Base-by-base conservation (phyloP, 2,113 vertebrate species). In the Formicarius rufipectus region DNA sequence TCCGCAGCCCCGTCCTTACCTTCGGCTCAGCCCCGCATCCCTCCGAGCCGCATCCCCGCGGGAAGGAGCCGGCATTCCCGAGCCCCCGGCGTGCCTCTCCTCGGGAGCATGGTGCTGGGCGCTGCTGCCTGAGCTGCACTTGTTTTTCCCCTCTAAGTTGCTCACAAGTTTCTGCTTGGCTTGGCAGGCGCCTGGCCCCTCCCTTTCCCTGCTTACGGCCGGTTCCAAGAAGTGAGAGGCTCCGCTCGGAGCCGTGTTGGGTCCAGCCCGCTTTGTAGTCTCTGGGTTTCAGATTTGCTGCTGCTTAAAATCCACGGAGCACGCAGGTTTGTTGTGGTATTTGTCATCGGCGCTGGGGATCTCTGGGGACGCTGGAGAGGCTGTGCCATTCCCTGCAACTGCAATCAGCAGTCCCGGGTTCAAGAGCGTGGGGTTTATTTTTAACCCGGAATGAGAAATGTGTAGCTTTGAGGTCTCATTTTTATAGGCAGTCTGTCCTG, bases 151-250 rank as follows among this genome's bases (percentile, higher is more conserved):
- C 93, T 39, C 4, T n/a, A 56, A 97, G 71, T 97, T 95, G 89
- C 97, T 97, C 96, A 71, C 96, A 67, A 85, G 93, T 93, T 93
- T 92, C 97, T 96, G 97, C 97, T 96, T 78, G 88, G 91, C 96
- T 95, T 97, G 97, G 96, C 97, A 94, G 84, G 83, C 82, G 10
- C 35, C 52, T 16, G 47, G 91, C 96, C 95, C 97, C 98, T 97
- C 97, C 98, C 97, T 95, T 76, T 33, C 93, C 81, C 93, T 98
- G 97, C 96, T 98, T 96, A 97, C 97, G 90, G 97, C 93, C 87
- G 25, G 87, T 79, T 97, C 76, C 63, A n/a, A 94, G 95, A 89
- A 94, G 79, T 4, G 73, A 78, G 90, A 95, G 95, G 84, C 88
- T 49, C 82, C 8, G 79, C 89, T 52, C 12, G 31, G 81, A 87